A percentile compares a stretch with the other conserved stretches of the same genome.
These are phyloP conservation scores for Coptodon bakossiorum DNA, from an alignment of 2,113 vertebrate species.

Conservation along the genomic window DNA sequence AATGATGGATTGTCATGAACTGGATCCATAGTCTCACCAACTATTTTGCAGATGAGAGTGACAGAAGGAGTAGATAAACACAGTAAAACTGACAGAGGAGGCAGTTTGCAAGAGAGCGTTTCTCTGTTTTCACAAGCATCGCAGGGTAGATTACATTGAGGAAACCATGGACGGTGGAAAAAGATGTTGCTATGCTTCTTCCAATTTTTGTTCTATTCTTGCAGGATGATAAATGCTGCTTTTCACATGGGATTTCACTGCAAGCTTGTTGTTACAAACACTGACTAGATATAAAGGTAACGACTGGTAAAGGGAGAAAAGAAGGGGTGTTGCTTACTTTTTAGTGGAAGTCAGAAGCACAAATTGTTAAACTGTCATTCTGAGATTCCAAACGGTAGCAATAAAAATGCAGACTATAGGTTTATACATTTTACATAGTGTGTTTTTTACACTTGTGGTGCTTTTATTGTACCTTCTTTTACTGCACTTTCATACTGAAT, in stretches of 20 bases:
- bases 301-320: background rate
- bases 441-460: background rate
- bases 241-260: background rate
- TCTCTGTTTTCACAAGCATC: background rate
- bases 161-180: background rate
- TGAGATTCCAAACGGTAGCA: background rate
- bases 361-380: background rate
- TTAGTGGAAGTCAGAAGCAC: background rate
- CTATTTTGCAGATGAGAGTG: slow-evolving; percentile 27
- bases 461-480: background rate
- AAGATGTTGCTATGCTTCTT: background rate
- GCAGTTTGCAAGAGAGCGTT: background rate
- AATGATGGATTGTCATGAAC: slow-evolving; percentile 61
- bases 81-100: slow-evolving; percentile 25
- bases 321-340: background rate
- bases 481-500: background rate
- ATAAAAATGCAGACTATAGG: background rate
- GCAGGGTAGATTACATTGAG: background rate
- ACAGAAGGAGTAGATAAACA: slow-evolving; percentile 46
- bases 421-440: background rate
- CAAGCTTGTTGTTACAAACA: background rate
- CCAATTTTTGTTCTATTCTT: background rate
- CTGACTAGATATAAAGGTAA: background rate
- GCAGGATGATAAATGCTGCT: background rate
- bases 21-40: slow-evolving; percentile 52